Evolutionary conservation across 1,140 invertebrate species (phyloP), one percentile per base, ranked within the genome.

Genomic region (Lycorma delicatula): DNA sequence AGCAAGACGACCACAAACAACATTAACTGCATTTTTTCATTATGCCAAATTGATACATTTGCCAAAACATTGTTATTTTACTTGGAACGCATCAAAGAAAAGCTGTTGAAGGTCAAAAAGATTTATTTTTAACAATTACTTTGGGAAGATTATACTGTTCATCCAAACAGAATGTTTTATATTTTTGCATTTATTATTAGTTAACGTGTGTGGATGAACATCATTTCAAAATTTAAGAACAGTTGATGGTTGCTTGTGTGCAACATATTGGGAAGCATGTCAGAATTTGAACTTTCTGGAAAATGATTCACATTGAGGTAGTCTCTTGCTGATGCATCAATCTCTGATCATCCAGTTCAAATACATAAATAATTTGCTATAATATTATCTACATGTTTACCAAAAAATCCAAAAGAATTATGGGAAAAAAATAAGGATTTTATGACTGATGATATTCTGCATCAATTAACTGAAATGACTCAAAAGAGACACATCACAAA

Each of bases 171-270:
- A 74, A 67, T 56, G 44, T 53, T 56, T 59, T 58, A n/a, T n/a
- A n/a, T 74, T 71, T 69, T 67, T 77, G 54, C 69, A 71, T 25
- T 59, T 78, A 53, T 58, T 77, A 22, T 63, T 76, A 52, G 58
- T 68, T n/a, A 68, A 73, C 64, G 70, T 78, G 27, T 67, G 63
- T 56, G 75, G 75, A 3, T 71, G 74, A 61, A 75, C 63, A 54
- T 73, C 68, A 50, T 77, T 77, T 60, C 12, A 68, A 62, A n/a
- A 70, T 61, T 59, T 77, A 49, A 58, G 63, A 71, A 76, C 68
- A 50, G 66, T 74, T 54, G 60, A 75, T 67, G 70, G 69, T 58
- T 11, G 67, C 46, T 23, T 68, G 50, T 73, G 64, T 64, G 18
- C 54, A 11, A 71, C 73, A 28, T 75, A 66, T 58, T 58, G 66